phyloP scores from a whole-genome alignment of 1,140 invertebrate species.

The Trialeurodes vaporariorum region DNA sequence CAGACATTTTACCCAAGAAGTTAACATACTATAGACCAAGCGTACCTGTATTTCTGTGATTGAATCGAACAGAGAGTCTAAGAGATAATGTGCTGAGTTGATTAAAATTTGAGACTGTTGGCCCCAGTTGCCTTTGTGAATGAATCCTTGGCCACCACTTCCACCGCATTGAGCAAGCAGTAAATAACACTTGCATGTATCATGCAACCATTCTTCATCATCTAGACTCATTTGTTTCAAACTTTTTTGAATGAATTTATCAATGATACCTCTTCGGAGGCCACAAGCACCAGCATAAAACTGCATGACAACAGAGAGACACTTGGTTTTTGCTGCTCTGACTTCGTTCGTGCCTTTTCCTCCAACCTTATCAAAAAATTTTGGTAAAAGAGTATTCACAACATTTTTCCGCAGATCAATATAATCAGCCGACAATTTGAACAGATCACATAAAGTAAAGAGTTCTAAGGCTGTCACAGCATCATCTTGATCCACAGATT shows the following conservation, averaged over 20 bases:
- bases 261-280: neutral
- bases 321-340: neutral
- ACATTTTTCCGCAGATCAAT: neutral
- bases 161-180: neutral
- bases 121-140: neutral
- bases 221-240: neutral
- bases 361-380: neutral
- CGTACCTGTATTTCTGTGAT: neutral
- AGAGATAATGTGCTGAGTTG: neutral
- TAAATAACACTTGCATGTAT: neutral
- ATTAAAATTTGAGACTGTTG: neutral
- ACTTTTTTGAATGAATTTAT: neutral
- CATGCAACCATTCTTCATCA: neutral
- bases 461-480: neutral
- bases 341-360: neutral
- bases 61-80: neutral
- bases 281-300: neutral
- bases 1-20: too few species aligned
- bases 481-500: neutral
- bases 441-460: neutral
- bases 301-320: neutral
- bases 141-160: neutral
- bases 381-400: neutral
- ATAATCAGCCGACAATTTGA: neutral
- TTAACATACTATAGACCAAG: too few species aligned